These are phyloP conservation scores for Pseudomyrmex flavicornis DNA, from an alignment of 1,140 invertebrate species.

Conservation along the genomic window DNA sequence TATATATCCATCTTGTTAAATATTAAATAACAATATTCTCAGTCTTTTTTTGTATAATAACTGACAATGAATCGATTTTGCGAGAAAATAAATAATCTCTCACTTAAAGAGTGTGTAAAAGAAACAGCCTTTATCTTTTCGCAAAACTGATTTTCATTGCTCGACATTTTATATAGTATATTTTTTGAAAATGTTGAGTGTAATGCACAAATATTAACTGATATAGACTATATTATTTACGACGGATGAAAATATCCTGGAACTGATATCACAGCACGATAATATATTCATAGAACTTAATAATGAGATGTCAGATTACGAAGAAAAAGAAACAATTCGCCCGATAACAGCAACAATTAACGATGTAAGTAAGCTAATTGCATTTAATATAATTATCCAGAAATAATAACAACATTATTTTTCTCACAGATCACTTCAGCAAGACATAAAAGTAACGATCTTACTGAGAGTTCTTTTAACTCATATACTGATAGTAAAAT, in stretches of 20 bases:
- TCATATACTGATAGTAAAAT: conserved; percentile 24
- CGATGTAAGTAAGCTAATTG: conserved; percentile 61
- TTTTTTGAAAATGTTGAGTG: conserved; percentile 15
- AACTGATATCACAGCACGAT: conserved; percentile 90
- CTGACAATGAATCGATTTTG: too few relatives aligned
- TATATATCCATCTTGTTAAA: too few relatives aligned
- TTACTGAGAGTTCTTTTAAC: conserved; percentile 30
- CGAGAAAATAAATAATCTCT: too few relatives aligned
- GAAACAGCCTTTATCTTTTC: too few relatives aligned
- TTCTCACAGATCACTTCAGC: conserved; percentile 47
- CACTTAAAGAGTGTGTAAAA: too few relatives aligned
- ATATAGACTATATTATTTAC: conserved; percentile 94
- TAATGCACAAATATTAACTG: conserved; percentile 47
- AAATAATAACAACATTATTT: conserved; percentile 8
- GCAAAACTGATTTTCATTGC: background rate
- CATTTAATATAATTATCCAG: background rate
- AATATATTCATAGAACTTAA: conserved; percentile 87
- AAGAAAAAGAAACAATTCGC: conserved; percentile 82
- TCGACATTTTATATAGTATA: background rate
- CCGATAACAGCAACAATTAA: conserved; percentile 86
- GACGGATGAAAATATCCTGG: conserved; percentile 90
- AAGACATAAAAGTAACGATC: conserved; percentile 45
- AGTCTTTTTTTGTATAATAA: too few relatives aligned
- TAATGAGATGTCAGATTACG: conserved; percentile 74
- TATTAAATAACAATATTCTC: too few relatives aligned